A percentile compares a stretch with the other conserved stretches of the same genome.
phyloP scores from a whole-genome alignment of 2,888 invertebrate genomes.

The Agrochola lychnidis region DNA sequence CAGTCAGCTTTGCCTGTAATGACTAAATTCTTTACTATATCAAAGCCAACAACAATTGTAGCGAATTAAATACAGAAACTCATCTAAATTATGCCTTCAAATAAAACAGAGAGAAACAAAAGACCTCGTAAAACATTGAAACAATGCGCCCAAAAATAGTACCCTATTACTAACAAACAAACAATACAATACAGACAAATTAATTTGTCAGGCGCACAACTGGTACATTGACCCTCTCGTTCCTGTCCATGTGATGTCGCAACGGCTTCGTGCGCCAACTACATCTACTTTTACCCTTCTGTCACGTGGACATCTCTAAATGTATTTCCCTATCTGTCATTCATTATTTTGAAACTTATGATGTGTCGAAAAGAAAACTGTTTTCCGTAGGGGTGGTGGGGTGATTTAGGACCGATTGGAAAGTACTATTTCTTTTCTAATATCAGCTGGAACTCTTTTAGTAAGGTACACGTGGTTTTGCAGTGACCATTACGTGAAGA shows the following conservation, averaged over 20 bases:
- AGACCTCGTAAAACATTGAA: conserved; percentile 3
- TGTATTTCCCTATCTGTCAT: conserved; percentile 51
- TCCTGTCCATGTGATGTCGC: conserved; percentile 25
- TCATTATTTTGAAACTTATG: conserved; percentile 34
- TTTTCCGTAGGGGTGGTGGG: neutral
- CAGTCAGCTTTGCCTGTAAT: neutral
- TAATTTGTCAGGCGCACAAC: conserved; percentile 43
- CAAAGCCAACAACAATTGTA: neutral
- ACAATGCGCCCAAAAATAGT: conserved; percentile 36
- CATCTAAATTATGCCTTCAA: conserved; percentile 5
- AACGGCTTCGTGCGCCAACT: conserved; percentile 47
- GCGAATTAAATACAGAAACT: neutral
- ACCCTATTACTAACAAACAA: conserved; percentile 7
- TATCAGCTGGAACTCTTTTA: neutral
- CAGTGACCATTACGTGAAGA: neutral
- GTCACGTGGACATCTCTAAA: conserved; percentile 43
- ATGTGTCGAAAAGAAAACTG: conserved; percentile 20
- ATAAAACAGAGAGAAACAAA: conserved; percentile 30
- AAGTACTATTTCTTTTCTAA: neutral
- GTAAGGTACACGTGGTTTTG: neutral
- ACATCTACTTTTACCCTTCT: conserved; percentile 37
- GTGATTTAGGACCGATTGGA: neutral
- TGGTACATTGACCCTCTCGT: conserved; percentile 27
- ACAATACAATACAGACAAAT: conserved; percentile 20
- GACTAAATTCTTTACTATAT: neutral